These are phyloP conservation scores for Pocillopora verrucosa DNA, from an alignment of 64 coral and sea anemone genomes.

Conservation along the genomic window DNA sequence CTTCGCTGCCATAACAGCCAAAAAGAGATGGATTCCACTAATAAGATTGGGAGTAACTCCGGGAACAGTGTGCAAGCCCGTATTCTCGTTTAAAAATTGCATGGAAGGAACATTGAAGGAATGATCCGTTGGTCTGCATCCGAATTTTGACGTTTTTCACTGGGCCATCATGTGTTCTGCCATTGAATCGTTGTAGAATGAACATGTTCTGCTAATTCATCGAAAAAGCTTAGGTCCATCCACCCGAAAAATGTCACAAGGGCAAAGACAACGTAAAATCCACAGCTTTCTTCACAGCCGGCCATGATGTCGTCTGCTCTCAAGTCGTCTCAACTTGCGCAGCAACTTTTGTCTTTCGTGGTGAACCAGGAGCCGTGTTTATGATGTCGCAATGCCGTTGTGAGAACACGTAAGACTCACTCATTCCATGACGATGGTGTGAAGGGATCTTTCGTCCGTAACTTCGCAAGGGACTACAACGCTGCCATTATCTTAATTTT, in stretches of 20 bases:
- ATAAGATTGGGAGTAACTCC: conserved; percentile 88
- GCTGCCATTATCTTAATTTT: neutral
- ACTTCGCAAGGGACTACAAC: neutral
- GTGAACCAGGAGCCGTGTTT: neutral
- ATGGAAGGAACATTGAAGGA: conserved; percentile 77
- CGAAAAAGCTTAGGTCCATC: conserved; percentile 93
- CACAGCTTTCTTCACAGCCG: conserved; percentile 81
- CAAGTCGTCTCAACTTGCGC: neutral
- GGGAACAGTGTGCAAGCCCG: conserved; percentile 61
- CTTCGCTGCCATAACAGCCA: conserved; percentile 69
- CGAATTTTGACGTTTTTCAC: conserved; percentile 83
- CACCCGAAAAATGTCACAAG: conserved; percentile 84
- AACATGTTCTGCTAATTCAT: conserved; percentile 76
- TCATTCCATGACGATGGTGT: neutral
- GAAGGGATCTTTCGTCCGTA: neutral
- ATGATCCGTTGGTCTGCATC: conserved; percentile 89
- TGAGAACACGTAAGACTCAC: neutral
- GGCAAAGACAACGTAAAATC: conserved; percentile 84
- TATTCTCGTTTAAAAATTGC: conserved; percentile 74
- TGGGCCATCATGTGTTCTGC: conserved; percentile 72
- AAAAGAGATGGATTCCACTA: conserved; percentile 65
- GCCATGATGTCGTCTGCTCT: conserved; percentile 50
- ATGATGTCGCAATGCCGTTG: conserved; percentile 10
- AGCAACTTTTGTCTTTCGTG: neutral
- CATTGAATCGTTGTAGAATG: conserved; percentile 50